These are phyloP conservation scores for Cancer borealis DNA, from an alignment of 2,888 invertebrate species.

Conservation along the genomic window DNA sequence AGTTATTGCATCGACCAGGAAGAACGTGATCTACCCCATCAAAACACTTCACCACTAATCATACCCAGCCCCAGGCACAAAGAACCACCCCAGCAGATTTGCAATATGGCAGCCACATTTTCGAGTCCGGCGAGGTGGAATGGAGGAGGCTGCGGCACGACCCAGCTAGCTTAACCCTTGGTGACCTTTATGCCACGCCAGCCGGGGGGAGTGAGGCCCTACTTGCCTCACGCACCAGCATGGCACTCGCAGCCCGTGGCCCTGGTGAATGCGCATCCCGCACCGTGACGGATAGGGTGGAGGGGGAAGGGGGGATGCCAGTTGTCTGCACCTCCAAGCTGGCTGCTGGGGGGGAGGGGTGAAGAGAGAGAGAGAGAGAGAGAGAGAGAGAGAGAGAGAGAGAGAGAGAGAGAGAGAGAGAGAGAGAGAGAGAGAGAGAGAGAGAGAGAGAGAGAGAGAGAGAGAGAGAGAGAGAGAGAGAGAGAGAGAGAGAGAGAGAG, in stretches of 20 bases:
- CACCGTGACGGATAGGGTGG: constrained; percentile 37
- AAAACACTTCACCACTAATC: not conserved
- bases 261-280: constrained; percentile 45
- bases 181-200: constrained; percentile 28
- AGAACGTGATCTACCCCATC: constrained; percentile 12
- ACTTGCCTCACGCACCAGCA: constrained; percentile 18
- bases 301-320: constrained; percentile 16
- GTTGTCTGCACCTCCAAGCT: constrained; percentile 41
- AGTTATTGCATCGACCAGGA: not conserved
- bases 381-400: constrained; percentile 26
- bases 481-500: constrained; percentile 13
- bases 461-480: not conserved
- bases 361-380: not conserved
- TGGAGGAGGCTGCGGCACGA: constrained; percentile 29
- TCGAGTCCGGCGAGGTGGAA: constrained; percentile 38
- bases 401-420: constrained; percentile 32
- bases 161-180: not conserved
- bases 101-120: constrained; percentile 35
- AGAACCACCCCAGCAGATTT: not conserved
- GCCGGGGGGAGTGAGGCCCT: constrained; percentile 6
- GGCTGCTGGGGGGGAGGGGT: not conserved
- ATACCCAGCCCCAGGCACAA: not conserved
- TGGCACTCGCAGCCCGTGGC: constrained; percentile 26
- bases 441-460: constrained; percentile 35
- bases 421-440: constrained; percentile 32